These are phyloP conservation scores for Drosophila miranda DNA, from an alignment of 1,140 invertebrate species.

Conservation along the genomic window DNA sequence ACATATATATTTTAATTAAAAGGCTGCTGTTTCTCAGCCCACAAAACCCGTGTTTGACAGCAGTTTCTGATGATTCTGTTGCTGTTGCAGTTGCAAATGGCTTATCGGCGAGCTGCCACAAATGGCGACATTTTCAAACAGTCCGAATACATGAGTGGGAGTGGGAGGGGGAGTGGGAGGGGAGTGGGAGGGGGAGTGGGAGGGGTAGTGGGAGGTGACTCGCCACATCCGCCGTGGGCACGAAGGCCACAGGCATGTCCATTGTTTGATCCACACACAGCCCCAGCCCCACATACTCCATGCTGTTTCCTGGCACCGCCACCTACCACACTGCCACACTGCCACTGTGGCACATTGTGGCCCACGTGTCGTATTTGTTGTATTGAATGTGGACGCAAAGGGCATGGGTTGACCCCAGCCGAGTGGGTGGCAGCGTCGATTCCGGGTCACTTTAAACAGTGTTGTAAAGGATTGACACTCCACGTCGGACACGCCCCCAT, in stretches of 20 bases:
- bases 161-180: too few species aligned
- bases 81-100: constrained; percentile 41
- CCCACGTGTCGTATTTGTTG: constrained; percentile 72
- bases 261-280: constrained; percentile 31
- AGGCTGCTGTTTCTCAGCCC: constrained; percentile 17
- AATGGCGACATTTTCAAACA: constrained; percentile 40
- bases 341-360: background rate
- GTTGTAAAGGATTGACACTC: constrained; percentile 56
- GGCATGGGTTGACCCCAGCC: constrained; percentile 34
- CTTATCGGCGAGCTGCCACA: constrained; percentile 44
- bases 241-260: constrained; percentile 20
- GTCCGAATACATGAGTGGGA: background rate
- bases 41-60: background rate
- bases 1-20: constrained; percentile 49
- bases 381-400: constrained; percentile 49
- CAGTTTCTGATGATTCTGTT: constrained; percentile 1
- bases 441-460: constrained; percentile 66
- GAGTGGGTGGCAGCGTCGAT: constrained; percentile 20
- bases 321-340: constrained; percentile 19
- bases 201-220: constrained; percentile 27
- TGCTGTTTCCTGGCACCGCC: constrained; percentile 6
- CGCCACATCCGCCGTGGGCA: constrained; percentile 29
- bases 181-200: too few species aligned
- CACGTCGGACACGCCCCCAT: background rate
- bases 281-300: background rate